Base-by-base conservation (phyloP, 1,140 invertebrate species). In the Drosophila repleta region DNA sequence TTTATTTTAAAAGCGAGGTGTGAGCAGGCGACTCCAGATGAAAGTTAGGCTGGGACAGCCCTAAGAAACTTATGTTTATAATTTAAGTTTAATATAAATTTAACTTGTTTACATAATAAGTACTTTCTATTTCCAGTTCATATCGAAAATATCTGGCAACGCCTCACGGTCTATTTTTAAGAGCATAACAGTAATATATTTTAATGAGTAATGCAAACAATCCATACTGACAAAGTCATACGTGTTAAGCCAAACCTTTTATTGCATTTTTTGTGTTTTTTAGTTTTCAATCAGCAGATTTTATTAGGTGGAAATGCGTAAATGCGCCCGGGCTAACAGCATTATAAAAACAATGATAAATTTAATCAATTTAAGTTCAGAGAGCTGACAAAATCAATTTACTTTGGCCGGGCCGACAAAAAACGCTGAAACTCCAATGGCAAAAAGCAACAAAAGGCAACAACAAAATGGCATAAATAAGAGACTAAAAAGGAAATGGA, bases 311-410 rank as follows among this genome's bases (percentile, higher is more conserved):
- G 21, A 57, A 66, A 71, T 58, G 52, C 13, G 20, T 15, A 48
- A 56, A 17, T 26, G n/a, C 24, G 39, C n/a, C 17, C 21, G 11
- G 13, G 29, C 49, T 26, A 66, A 26, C 45, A 62, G 77, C 41
- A 66, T 79, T 75, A 82, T 83, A 74, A 83, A 71, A 67, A 63
- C 71, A 73, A 72, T 67, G 55, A 72, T 60, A 77, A 84, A 84
- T 84, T 84, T 87, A 84, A 84, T 87, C 81, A 84, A 84, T 84
- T 87, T 74, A 84, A 87, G 77, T 85, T 75, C 48, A 7, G 26
- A 81, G 24, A 49, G 63, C 63, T 72, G 69, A 72, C 69, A 72
- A 72, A 76, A 72, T 79, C 67, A 76, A 84, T 85, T 79, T 70
- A 62, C 67, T 48, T 66, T 62, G 62, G 48, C 57, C 46, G 61